Base-by-base conservation (phyloP, 1,140 invertebrate species). In the Apis dorsata region DNA sequence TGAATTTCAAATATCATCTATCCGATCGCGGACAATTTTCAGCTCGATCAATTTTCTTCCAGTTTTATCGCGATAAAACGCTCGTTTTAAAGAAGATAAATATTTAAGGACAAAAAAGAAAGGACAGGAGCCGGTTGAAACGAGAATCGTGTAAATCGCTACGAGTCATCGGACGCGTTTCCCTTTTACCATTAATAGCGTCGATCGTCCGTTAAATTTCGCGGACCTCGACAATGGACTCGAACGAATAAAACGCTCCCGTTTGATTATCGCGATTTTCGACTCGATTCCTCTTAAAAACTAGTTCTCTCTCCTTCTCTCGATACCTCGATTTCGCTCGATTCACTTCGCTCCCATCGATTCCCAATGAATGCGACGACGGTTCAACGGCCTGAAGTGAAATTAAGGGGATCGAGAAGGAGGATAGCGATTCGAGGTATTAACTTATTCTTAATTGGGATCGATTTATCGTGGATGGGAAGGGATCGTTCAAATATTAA, bases 181-280 rank as follows among this genome's bases (percentile, higher is more conserved):
- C 73, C 76, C 65, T 24, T 10, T 66, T 19, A 53, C 76, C 76
- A 60, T 81, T 85, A 85, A 87, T 76, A 79, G 62, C 60, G 71
- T 62, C 66, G 71, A 80, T 53, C 71, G 79, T 88, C 77, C 79
- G 78, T 88, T 88, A 88, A 88, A 88, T 88, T 85, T 85, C 79
- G 59, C 76, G 79, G 77, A 81, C 85, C 70, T 79, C 51, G 79
- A 62, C 59, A 75, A 80, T 79, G 63, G 79, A 51, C 21, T 79
- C 70, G 65, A 34, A 44, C 82, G 79, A 68, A 79, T 71, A 24
- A 24, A 85, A 88, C 34, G 71, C 71, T 44, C 74, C 69, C 76
- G 79, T 88, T 87, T 80, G 83, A 79, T 88, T 88, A 85, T 85
- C 83, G 79, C 53, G 86, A 87, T 87, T 84, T 55, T 86, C 73